These are phyloP conservation scores for Andrena trimmerana DNA, from an alignment of 2,888 invertebrate genomes.

Conservation along the genomic window DNA sequence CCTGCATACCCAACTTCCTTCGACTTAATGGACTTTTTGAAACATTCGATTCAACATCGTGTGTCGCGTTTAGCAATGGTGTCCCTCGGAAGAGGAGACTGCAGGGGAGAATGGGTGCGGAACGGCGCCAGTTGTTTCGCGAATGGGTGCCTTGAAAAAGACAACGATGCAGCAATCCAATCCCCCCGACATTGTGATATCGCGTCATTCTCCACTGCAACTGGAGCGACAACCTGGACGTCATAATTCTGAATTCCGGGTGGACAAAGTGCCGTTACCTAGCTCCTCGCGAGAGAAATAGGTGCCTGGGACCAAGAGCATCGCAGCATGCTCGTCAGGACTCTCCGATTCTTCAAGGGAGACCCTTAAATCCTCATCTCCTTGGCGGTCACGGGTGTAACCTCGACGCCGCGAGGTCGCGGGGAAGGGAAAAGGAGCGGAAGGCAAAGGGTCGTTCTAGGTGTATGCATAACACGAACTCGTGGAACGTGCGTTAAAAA, in stretches of 20 bases:
- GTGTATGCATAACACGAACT: conserved; percentile 55
- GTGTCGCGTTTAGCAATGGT: neutral
- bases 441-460: neutral
- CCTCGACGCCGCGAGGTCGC: neutral
- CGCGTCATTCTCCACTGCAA: conserved; percentile 10
- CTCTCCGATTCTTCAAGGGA: conserved; percentile 54
- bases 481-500: conserved; percentile 49
- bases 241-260: conserved; percentile 53
- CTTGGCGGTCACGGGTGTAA: conserved; percentile 56
- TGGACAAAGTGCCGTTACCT: conserved; percentile 26
- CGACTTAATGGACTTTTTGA: neutral
- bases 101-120: neutral
- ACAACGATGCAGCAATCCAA: conserved; percentile 35
- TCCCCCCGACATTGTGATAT: conserved; percentile 13
- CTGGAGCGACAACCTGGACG: conserved; percentile 2
- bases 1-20: no score
- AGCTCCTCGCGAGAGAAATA: conserved; percentile 10
- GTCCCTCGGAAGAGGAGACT: conserved; percentile 19
- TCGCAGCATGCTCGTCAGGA: conserved; percentile 44
- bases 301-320: neutral
- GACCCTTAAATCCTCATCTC: conserved; percentile 57
- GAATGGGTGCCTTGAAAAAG: conserved; percentile 23
- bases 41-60: neutral
- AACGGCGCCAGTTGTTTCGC: neutral
- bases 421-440: neutral